Evolutionary conservation across 2,888 invertebrate species (phyloP).

Genomic region (Watsonalla cultraria): DNA sequence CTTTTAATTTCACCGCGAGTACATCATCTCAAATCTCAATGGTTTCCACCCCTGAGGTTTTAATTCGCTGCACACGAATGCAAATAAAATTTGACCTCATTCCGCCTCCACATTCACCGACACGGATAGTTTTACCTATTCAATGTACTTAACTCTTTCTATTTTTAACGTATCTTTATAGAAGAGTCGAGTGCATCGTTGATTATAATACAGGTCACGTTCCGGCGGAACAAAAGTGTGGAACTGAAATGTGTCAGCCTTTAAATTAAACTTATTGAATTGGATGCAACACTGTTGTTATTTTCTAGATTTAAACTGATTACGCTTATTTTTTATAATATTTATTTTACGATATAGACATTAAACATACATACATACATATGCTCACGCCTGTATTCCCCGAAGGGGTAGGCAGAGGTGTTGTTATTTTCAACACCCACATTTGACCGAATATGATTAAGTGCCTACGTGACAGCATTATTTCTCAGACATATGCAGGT

Average conservation of each 20-base stretch:
- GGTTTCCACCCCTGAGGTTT: neutral
- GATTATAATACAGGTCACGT: neutral
- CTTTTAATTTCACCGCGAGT: neutral
- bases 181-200: neutral
- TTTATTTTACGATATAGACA: too few species aligned
- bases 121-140: neutral
- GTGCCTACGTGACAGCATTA: too few species aligned
- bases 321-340: too few species aligned
- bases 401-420: too few species aligned
- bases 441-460: too few species aligned
- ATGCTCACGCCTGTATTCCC: too few species aligned
- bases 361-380: too few species aligned
- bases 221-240: neutral
- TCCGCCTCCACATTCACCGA: neutral
- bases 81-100: slow-evolving; percentile 3
- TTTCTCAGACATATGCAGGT: too few species aligned
- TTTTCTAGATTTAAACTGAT: too few species aligned
- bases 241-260: neutral
- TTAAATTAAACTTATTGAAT: neutral
- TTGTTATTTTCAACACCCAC: too few species aligned
- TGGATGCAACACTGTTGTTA: neutral
- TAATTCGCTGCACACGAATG: slow-evolving; percentile 2
- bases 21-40: neutral
- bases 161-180: neutral
- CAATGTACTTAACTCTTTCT: neutral